These are phyloP conservation scores for Philopotamus ludificatus DNA, from an alignment of 1,140 invertebrate genomes.

Conservation along the genomic window DNA sequence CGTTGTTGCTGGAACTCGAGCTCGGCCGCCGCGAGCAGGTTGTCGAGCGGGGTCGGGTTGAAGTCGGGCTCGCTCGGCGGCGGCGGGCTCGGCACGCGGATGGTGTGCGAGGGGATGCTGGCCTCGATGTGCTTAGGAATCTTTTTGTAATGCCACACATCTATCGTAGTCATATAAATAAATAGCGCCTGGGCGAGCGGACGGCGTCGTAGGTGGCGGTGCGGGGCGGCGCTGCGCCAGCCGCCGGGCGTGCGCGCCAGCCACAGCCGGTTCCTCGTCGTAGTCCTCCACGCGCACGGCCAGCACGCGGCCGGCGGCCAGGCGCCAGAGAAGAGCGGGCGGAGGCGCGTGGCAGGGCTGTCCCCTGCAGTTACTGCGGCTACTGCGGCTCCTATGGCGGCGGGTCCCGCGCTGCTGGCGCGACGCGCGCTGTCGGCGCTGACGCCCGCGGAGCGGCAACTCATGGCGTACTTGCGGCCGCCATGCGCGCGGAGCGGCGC, in stretches of 20 bases:
- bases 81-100: constrained; percentile 53
- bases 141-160: too few species aligned
- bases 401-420: constrained; percentile 40
- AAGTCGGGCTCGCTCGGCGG: constrained; percentile 46
- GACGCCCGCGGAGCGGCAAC: constrained; percentile 30
- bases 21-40: constrained; percentile 59
- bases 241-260: constrained; percentile 75
- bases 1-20: constrained; percentile 56
- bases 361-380: constrained; percentile 44
- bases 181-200: constrained; percentile 52
- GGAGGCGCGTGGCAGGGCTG: constrained; percentile 59
- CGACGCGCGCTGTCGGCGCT: constrained; percentile 42
- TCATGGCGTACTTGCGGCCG: constrained; percentile 42
- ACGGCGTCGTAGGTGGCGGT: constrained; percentile 66
- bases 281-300: constrained; percentile 83
- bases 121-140: constrained; percentile 58
- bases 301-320: constrained; percentile 74
- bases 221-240: constrained; percentile 77
- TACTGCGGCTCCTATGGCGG: constrained; percentile 44
- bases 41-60: constrained; percentile 55
- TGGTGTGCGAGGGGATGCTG: constrained; percentile 59
- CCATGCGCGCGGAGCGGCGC: constrained; percentile 43
- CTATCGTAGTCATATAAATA: too few species aligned
- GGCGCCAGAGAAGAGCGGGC: constrained; percentile 80
- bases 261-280: constrained; percentile 76